Conservation (phyloP, 2,797 vertebrate genomes). For the Florisuga fusca region DNA sequence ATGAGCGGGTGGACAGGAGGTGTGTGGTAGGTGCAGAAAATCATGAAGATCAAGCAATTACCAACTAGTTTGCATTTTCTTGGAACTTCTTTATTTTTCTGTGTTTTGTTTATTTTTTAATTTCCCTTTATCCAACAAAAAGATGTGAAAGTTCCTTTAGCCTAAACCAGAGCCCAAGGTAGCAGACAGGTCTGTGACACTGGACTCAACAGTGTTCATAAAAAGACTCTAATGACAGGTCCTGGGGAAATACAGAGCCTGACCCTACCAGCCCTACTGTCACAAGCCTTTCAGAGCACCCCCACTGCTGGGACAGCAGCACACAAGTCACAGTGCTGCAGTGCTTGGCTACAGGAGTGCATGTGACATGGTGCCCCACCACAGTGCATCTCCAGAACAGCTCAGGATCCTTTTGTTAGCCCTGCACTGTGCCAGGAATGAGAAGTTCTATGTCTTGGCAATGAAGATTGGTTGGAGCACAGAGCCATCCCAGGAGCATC, state of each 20-base stretch:
- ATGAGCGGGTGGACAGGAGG: background rate
- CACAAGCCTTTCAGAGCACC: background rate
- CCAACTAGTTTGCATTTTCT: background rate
- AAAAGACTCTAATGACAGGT: background rate
- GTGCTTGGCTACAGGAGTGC: rapidly evolving
- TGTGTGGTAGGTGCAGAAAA: background rate
- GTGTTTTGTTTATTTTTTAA: background rate
- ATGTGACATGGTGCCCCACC: background rate
- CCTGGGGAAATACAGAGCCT: background rate
- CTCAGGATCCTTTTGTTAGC: background rate
- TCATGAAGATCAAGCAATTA: background rate
- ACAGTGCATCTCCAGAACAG: background rate
- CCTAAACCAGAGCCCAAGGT: background rate
- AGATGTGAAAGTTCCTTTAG: background rate
- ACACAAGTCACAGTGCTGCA: rapidly evolving
- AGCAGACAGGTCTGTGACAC: background rate
- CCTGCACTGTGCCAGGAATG: background rate
- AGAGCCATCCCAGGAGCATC: background rate
- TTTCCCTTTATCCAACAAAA: background rate
- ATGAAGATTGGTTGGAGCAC: background rate
- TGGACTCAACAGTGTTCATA: background rate
- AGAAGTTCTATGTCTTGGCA: rapidly evolving
- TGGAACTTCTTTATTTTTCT: background rate
- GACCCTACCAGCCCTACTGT: background rate
- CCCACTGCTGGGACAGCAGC: rapidly evolving